Base-by-base conservation (phyloP, 2,113 vertebrate species). In the Agapornis roseicollis region DNA sequence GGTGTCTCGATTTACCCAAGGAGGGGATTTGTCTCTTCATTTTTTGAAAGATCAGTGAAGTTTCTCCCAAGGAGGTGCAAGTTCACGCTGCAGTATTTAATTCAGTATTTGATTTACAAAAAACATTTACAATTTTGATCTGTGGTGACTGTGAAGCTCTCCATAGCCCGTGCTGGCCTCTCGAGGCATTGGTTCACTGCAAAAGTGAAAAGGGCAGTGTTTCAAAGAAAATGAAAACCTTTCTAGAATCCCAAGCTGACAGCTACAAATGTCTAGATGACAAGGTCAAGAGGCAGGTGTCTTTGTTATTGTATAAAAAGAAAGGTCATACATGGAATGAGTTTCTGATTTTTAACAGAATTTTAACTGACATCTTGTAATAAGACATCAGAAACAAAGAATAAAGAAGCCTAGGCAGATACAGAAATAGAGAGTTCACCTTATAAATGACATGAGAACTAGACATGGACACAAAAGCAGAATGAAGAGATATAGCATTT, bases 191-290 rank as follows among this genome's bases (percentile, higher is more conserved):
- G 79, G 33, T 74, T 93, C 68, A 60, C 29, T 74, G 39, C 64
- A 76, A 28, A 93, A 88, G 65, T 52, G 79, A 88, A 64, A 88
- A 65, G 46, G 37, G 50, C 64, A 78, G 18, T 17, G 11, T 49
- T 94, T 90, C 76, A 95, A 90, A 91, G 74, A 69, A 85, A 92
- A 76, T n/a, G 1, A 79, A 95, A 92, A 70, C 49, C 61, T 53
- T 58, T 90, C 61, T 20, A 28, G 64, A 95, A 92, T 81, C 88
- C 33, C 56, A 77, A 60, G 44, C 50, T 91, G 95, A 71, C 85
- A 93, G 72, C 0, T 0, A 86, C 76, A 80, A 68, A 86, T 41
- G 61, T 65, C 50, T 88, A 19, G 69, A 80, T 96, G 77, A 90
- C 90, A 90, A 88, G 73, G 90, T 92, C 85, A 86, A 90, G 65